Percentiles rank a stretch among this genome's conserved stretches.
Evolutionary conservation across 64 coral and sea anemone species (phyloP).

Genomic region (Astreopora myriophthalma): DNA sequence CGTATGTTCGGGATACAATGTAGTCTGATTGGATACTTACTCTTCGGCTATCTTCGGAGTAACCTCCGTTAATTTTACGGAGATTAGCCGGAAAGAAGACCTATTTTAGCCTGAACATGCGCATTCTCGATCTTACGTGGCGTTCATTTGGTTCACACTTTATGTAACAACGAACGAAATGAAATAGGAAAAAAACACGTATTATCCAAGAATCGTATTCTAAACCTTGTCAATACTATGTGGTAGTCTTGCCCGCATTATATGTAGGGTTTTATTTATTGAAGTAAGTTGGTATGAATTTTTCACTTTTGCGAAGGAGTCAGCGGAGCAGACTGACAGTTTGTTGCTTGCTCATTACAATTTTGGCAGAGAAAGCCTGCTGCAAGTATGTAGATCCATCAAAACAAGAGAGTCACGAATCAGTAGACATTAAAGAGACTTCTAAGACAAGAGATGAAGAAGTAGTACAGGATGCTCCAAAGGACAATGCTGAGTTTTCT

Average conservation of each 20-base stretch:
- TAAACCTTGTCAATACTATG: background rate
- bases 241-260: background rate
- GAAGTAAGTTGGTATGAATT: background rate
- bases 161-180: background rate
- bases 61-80: background rate
- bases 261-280: background rate
- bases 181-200: background rate
- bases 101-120: background rate
- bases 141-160: background rate
- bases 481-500: background rate
- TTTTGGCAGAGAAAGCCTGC: background rate
- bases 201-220: background rate
- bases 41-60: too few relatives aligned
- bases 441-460: background rate
- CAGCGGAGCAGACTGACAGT: background rate
- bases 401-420: background rate
- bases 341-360: background rate
- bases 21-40: background rate
- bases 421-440: background rate
- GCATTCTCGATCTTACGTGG: slow-evolving; percentile 13
- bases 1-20: background rate
- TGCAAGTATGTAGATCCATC: background rate
- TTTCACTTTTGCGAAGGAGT: background rate
- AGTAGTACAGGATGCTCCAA: background rate
- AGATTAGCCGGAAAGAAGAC: background rate